Conservation (phyloP, 2,113 vertebrate genomes). For the Myotis lucifugus region DNA sequence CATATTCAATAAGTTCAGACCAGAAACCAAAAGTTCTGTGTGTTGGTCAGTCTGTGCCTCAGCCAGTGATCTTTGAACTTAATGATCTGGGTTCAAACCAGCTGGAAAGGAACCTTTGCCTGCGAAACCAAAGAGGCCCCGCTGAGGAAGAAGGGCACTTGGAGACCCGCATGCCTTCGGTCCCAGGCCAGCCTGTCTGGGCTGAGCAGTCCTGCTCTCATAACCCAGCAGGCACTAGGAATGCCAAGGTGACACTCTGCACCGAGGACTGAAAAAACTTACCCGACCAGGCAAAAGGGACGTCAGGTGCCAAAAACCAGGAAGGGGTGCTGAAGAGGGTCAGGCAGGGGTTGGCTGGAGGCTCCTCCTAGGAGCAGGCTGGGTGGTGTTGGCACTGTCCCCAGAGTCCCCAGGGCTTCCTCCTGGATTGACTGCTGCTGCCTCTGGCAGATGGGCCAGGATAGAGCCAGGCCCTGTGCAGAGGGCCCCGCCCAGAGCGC, state of each 20-base stretch:
- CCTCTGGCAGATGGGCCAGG: conserved; percentile 38
- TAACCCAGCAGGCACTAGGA: not conserved
- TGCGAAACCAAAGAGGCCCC: not conserved
- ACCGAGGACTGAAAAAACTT: not conserved
- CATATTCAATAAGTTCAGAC: not conserved
- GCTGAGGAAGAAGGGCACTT: not conserved
- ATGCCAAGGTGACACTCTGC: not conserved
- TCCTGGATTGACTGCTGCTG: not conserved
- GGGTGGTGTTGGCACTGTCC: not conserved
- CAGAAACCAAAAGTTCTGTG: not conserved
- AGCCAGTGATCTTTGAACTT: not conserved
- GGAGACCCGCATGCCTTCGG: not conserved
- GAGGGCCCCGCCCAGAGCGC: not conserved
- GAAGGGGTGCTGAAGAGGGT: not conserved
- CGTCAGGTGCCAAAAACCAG: not conserved
- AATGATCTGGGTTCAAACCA: not conserved
- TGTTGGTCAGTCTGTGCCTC: not conserved
- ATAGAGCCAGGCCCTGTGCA: not conserved
- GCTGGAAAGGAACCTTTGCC: not conserved
- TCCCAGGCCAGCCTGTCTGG: not conserved
- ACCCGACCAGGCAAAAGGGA: not conserved
- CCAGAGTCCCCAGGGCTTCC: not conserved
- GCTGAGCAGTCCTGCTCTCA: not conserved
- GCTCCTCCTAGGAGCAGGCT: not conserved
- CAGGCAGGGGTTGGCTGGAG: not conserved